A percentile compares a stretch with the other conserved stretches of the same genome.
phyloP scores from a whole-genome alignment of 1,140 invertebrate species.

The Pseudomyrmex cubaensis region DNA sequence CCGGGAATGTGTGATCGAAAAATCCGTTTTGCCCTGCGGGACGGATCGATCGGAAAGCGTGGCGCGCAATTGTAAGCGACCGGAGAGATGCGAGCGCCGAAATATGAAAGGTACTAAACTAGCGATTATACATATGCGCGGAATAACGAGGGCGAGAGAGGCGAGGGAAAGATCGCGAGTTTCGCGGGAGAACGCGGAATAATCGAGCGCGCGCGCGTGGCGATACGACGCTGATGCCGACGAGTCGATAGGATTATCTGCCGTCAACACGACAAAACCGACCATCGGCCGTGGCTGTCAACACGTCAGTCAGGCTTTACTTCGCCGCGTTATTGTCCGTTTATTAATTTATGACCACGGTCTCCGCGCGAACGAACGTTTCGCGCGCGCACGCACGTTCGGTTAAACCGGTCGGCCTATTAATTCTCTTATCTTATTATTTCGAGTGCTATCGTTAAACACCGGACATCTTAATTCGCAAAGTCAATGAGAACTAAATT shows the following conservation, averaged over 20 bases:
- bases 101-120: slow-evolving; percentile 55
- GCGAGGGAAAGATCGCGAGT: slow-evolving; percentile 23
- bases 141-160: slow-evolving; percentile 28
- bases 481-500: too few relatives aligned
- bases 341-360: slow-evolving; percentile 66
- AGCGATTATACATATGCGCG: slow-evolving; percentile 41
- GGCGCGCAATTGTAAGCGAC: slow-evolving; percentile 6
- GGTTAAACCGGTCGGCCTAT: slow-evolving; percentile 7
- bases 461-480: background rate
- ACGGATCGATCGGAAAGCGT: slow-evolving; percentile 19
- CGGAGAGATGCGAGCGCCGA: slow-evolving; percentile 24
- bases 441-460: slow-evolving; percentile 18
- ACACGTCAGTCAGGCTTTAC: slow-evolving; percentile 61
- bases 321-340: slow-evolving; percentile 58
- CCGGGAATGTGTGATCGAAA: slow-evolving; percentile 16
- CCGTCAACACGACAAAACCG: slow-evolving; percentile 59
- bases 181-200: slow-evolving; percentile 26
- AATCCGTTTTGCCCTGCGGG: slow-evolving; percentile 35
- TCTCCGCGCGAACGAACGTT: slow-evolving; percentile 31
- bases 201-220: slow-evolving; percentile 46
- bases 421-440: slow-evolving; percentile 52
- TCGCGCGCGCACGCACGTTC: slow-evolving; percentile 1
- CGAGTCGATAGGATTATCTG: slow-evolving; percentile 57
- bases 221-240: slow-evolving; percentile 34
- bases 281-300: slow-evolving; percentile 56